Percentiles rank a stretch among this genome's conserved stretches.
Conservation (phyloP, 2,113 vertebrate species). For the Geococcyx californianus region DNA sequence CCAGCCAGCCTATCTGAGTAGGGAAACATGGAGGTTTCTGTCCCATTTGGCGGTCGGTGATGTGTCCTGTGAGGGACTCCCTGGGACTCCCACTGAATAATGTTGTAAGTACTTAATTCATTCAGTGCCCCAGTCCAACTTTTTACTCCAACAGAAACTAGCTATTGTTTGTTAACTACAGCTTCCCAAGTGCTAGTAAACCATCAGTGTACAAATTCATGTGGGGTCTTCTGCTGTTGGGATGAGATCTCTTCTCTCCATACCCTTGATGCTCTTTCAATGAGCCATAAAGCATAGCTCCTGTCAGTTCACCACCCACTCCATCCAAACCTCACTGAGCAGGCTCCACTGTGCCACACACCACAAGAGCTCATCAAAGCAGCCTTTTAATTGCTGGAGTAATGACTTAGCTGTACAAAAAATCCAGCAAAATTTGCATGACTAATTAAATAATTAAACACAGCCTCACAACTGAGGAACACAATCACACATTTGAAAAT, state of each 20-base stretch:
- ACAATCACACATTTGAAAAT: neutral
- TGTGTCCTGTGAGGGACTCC: neutral
- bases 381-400: constrained; percentile 19
- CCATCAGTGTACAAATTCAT: neutral
- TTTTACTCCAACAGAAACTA: neutral
- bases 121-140: neutral
- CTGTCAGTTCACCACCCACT: neutral
- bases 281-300: neutral
- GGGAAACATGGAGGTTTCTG: neutral
- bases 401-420: neutral
- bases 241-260: neutral
- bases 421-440: neutral
- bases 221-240: neutral
- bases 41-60: neutral
- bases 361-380: neutral
- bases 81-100: neutral
- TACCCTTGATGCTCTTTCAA: neutral
- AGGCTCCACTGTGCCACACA: neutral
- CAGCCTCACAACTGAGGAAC: neutral
- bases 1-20: neutral
- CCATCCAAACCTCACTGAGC: neutral
- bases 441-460: constrained; percentile 61
- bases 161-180: neutral
- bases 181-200: neutral
- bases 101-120: neutral